phyloP scores from a whole-genome alignment of 2,797 vertebrate genomes.

The Limosa lapponica region DNA sequence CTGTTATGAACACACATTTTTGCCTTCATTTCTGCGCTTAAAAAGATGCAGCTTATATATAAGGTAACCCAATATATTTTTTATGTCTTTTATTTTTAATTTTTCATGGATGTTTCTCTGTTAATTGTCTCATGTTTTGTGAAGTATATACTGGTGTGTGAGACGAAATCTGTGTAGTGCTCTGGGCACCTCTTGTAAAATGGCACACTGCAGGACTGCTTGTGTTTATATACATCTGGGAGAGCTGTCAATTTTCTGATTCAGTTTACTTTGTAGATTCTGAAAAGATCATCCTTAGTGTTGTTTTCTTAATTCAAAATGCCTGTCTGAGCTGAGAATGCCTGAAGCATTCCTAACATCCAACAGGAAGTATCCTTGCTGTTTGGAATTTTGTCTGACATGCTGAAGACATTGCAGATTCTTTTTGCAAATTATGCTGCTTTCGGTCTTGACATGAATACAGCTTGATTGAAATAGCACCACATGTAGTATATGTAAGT shows the following conservation, averaged over 20 bases:
- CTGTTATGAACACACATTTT: background rate
- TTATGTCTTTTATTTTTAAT: background rate
- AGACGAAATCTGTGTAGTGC: background rate
- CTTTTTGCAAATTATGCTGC: background rate
- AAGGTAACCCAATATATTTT: conserved; percentile 22
- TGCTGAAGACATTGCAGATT: background rate
- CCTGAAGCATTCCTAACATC: background rate
- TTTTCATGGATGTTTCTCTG: background rate
- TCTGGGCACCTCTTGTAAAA: background rate
- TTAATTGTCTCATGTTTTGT: background rate
- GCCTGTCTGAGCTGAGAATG: background rate
- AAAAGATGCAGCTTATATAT: conserved; percentile 41
- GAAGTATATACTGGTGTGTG: background rate
- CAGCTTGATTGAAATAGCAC: background rate
- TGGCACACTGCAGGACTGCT: background rate
- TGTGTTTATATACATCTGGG: background rate
- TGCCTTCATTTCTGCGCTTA: background rate
- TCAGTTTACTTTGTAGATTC: background rate
- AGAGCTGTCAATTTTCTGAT: background rate
- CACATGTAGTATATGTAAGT: background rate
- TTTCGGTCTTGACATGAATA: background rate
- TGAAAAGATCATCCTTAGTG: background rate
- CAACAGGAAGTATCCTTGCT: background rate
- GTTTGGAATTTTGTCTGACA: background rate
- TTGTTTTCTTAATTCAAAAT: background rate